A percentile compares a stretch with the other conserved stretches of the same genome.
phyloP scores from a whole-genome alignment of 2,888 invertebrate species.

The Euplagia quadripunctaria region DNA sequence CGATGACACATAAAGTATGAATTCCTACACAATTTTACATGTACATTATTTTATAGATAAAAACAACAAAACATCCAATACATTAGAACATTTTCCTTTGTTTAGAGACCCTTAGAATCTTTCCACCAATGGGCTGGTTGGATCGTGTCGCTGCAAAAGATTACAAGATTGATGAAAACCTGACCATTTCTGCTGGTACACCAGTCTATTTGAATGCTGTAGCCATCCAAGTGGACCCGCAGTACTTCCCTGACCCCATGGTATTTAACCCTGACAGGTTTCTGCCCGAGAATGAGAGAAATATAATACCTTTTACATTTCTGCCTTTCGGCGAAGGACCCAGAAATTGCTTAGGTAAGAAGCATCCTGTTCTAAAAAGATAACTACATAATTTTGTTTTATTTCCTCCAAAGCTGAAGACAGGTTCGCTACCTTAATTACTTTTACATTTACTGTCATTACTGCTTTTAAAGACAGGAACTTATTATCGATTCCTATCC shows the following conservation, averaged over 20 bases:
- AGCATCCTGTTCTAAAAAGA: not conserved
- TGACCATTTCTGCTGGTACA: conserved; percentile 64
- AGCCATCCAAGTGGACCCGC: conserved; percentile 72
- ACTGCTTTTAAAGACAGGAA: no score
- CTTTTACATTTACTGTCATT: no score
- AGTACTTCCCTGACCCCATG: conserved; percentile 83
- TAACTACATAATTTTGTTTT: no score
- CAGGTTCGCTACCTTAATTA: no score
- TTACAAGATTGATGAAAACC: conserved; percentile 63
- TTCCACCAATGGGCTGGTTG: conserved; percentile 69
- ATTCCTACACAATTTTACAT: no score
- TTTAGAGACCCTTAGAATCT: conserved; percentile 27
- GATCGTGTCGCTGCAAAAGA: conserved; percentile 59
- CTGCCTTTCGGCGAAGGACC: conserved; percentile 88
- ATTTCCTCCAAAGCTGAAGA: not conserved
- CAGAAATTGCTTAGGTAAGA: conserved; percentile 86
- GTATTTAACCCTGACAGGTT: conserved; percentile 87
- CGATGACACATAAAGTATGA: no score
- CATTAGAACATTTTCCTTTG: not conserved
- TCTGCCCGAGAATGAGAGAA: conserved; percentile 83
- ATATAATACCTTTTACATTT: conserved; percentile 66
- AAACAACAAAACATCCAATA: no score
- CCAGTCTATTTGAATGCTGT: conserved; percentile 61
- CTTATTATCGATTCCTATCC: no score
- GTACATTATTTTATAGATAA: no score